These are phyloP conservation scores for Pseudoips prasinana DNA, from an alignment of 2,888 invertebrate species.

Conservation along the genomic window DNA sequence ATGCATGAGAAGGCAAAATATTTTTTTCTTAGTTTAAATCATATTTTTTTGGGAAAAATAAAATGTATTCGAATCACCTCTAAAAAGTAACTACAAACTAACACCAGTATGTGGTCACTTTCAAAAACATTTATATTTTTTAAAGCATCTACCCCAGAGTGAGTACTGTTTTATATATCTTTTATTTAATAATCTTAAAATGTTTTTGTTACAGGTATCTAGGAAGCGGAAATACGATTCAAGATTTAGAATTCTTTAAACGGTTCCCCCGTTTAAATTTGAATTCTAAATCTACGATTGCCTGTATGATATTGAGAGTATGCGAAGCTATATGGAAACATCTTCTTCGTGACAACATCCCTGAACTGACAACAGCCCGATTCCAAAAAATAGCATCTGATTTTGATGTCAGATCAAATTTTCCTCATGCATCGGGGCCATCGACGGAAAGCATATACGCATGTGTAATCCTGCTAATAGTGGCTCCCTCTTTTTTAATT, in stretches of 20 bases:
- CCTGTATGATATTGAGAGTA: conserved; percentile 11
- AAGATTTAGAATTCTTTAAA: conserved; percentile 16
- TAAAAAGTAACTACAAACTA: conserved; percentile 7
- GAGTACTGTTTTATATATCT: conserved; percentile 6
- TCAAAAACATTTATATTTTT: conserved; percentile 2
- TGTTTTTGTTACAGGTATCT: conserved; percentile 15
- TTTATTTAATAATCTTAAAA: conserved; percentile 7
- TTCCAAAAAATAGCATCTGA: conserved; percentile 5
- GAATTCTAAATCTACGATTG: conserved; percentile 19
- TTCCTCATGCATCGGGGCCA: conserved; percentile 14
- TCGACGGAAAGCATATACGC: conserved; percentile 12
- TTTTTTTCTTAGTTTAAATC: conserved; percentile 8
- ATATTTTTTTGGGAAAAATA: conserved; percentile 10
- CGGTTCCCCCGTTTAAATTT: too few relatives aligned
- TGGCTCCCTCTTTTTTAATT: conserved; percentile 17
- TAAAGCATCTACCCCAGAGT: conserved; percentile 6
- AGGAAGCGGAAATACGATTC: conserved; percentile 14
- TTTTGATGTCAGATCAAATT: conserved; percentile 13
- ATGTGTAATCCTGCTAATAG: conserved; percentile 9
- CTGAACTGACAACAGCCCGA: conserved; percentile 8
- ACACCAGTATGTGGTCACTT: conserved; percentile 6
- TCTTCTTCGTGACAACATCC: conserved; percentile 5
- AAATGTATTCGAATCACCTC: conserved; percentile 8
- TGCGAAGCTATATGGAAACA: conserved; percentile 13
- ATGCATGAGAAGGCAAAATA: conserved; percentile 13